Evolutionary conservation across 2,888 invertebrate genomes (phyloP), one percentile per base, ranked within the genome.

Genomic region (Coelinius sp.): DNA sequence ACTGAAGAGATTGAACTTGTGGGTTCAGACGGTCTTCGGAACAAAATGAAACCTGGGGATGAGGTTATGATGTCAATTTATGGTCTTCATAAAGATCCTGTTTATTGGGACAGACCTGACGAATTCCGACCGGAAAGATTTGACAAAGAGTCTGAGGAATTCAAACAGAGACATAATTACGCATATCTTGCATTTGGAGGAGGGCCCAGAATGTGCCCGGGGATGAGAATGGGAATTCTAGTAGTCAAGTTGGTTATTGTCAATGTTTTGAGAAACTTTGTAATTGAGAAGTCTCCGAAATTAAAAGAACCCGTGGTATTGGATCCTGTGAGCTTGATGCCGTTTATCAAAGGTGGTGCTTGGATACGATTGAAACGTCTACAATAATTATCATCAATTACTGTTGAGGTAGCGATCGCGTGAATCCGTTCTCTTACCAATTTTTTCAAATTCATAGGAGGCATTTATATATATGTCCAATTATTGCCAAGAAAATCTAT

Each of bases 1-100:
- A 76, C 76, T 0, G 68, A 79, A 10, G 22, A 59, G 5, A 72
- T 70, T 2, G 74, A 73, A 1, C 69, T 84, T 3, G 64, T 53
- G 12, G 81, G 81, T 4, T 68, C 72, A 0, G 82, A 83, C 63
- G 83, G 82, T 0, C 35, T 81, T 22, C 70, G 68, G 0, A 70
- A 76, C 59, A 12, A 27, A 2, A 65, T 83, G 5, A 75, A 81
- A 25, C 77, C 78, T 2, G 79, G 76, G 0, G 74, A 75, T 4
- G 0, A 65, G 1, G 71, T 82, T 10, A 46, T 70, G n/a, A 75
- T 83, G n/a, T 75, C 83, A 0, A 5, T 76, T 6, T 1, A 62
- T 22, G 76, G 68, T 7, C n/a, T 78, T n/a, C 78, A 79, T 6
- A 70, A 6, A 17, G 78, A 79, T 73, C 76, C 76, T 0, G 31